Percentiles rank a stretch among this genome's conserved stretches.
Evolutionary conservation across 2,113 vertebrate species (phyloP).

Genomic region (Diglossa brunneiventris): DNA sequence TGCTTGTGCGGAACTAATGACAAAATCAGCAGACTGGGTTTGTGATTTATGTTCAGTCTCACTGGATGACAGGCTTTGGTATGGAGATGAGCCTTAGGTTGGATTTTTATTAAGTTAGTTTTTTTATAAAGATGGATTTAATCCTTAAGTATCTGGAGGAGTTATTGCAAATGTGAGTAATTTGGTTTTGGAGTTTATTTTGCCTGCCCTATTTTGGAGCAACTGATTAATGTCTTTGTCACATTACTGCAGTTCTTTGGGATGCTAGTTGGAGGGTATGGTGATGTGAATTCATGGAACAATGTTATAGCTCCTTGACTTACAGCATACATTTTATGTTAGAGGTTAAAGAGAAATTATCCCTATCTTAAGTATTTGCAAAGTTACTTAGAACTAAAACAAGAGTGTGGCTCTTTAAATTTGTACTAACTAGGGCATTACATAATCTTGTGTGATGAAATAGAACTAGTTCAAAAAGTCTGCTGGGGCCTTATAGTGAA

Average conservation of each 20-base stretch:
- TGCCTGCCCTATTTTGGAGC: background rate
- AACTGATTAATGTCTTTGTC: background rate
- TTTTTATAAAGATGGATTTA: background rate
- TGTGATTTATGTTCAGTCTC: background rate
- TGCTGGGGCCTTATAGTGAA: background rate
- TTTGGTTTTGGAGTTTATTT: background rate
- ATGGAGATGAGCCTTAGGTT: background rate
- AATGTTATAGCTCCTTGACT: background rate
- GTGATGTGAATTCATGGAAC: background rate
- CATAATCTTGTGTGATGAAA: background rate
- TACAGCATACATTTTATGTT: background rate
- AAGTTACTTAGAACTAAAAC: background rate
- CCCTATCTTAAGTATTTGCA: background rate
- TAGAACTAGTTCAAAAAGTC: background rate
- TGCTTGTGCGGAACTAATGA: background rate
- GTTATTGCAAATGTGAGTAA: background rate
- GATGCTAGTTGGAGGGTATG: background rate
- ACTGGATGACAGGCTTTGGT: background rate
- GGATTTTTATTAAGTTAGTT: background rate
- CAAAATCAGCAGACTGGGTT: background rate
- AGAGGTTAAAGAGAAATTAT: background rate
- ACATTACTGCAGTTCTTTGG: background rate
- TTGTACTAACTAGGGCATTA: background rate
- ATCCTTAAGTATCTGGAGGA: background rate
- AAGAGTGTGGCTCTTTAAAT: background rate